These are phyloP conservation scores for Prunella himalayana DNA, from an alignment of 2,113 vertebrate species.

Conservation along the genomic window DNA sequence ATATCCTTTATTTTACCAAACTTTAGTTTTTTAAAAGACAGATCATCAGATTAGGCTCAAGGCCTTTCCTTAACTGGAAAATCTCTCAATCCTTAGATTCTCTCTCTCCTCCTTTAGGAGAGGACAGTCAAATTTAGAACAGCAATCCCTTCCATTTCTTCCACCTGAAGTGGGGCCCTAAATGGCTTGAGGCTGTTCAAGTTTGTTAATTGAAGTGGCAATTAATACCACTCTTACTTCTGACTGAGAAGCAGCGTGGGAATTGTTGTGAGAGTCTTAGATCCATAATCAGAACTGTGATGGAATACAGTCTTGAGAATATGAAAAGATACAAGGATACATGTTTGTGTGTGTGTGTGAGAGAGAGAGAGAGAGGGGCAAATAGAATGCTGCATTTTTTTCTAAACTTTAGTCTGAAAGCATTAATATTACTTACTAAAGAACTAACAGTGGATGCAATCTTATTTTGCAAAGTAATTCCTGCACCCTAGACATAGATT, in stretches of 20 bases:
- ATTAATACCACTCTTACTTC: background rate
- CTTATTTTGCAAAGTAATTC: background rate
- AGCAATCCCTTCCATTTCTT: background rate
- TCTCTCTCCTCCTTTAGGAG: background rate
- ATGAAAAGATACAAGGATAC: background rate
- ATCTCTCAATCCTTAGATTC: background rate
- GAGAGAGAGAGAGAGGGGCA: background rate
- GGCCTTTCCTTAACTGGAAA: background rate
- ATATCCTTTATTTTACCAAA: background rate
- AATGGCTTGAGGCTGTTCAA: background rate
- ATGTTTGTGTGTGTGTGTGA: rapidly evolving
- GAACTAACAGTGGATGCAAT: background rate
- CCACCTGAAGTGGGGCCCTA: background rate
- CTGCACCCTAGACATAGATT: background rate
- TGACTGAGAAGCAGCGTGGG: background rate
- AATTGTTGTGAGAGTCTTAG: background rate
- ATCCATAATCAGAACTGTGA: background rate
- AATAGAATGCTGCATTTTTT: background rate
- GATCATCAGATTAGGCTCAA: background rate
- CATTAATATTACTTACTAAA: background rate
- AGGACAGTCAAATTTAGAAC: background rate
- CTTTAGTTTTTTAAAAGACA: background rate
- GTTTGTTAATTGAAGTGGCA: background rate
- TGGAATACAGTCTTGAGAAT: background rate
- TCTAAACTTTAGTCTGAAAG: background rate